Percentiles rank a stretch among this genome's conserved stretches.
Conservation (phyloP, 2,888 invertebrate genomes). For the Keiferia lycopersicella region DNA sequence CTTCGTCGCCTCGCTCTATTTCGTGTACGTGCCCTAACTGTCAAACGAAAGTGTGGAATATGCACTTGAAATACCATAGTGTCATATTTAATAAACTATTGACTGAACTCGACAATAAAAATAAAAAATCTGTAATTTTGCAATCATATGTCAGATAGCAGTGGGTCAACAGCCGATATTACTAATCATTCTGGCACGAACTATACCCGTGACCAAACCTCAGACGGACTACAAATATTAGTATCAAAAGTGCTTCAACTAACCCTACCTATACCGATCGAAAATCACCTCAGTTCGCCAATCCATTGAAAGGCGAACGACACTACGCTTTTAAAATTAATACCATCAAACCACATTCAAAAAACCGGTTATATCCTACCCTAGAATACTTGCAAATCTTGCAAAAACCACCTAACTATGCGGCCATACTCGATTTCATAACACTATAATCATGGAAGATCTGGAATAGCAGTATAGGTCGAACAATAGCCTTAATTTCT, state of each 20-base stretch:
- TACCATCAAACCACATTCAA: constrained; percentile 29
- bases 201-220: constrained; percentile 22
- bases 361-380: constrained; percentile 28
- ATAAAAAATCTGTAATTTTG: too few relatives aligned
- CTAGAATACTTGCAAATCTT: constrained; percentile 23
- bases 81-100: too few relatives aligned
- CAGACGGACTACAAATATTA: constrained; percentile 44
- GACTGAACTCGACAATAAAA: too few relatives aligned
- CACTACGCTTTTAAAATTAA: constrained; percentile 22
- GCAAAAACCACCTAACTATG: constrained; percentile 14
- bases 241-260: constrained; percentile 53
- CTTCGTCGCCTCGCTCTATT: too few relatives aligned
- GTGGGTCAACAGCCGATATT: too few relatives aligned
- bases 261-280: constrained; percentile 27
- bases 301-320: constrained; percentile 34
- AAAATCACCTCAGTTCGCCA: constrained; percentile 33
- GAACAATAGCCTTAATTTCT: too few relatives aligned
- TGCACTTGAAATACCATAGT: too few relatives aligned
- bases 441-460: neutral
- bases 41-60: too few relatives aligned
- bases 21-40: too few relatives aligned
- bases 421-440: constrained; percentile 6
- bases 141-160: too few relatives aligned
- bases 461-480: neutral
- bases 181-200: too few relatives aligned